Percentiles rank a stretch among this genome's conserved stretches.
phyloP scores from a whole-genome alignment of 2,797 vertebrate species.

The Rhinophrynus dorsalis region DNA sequence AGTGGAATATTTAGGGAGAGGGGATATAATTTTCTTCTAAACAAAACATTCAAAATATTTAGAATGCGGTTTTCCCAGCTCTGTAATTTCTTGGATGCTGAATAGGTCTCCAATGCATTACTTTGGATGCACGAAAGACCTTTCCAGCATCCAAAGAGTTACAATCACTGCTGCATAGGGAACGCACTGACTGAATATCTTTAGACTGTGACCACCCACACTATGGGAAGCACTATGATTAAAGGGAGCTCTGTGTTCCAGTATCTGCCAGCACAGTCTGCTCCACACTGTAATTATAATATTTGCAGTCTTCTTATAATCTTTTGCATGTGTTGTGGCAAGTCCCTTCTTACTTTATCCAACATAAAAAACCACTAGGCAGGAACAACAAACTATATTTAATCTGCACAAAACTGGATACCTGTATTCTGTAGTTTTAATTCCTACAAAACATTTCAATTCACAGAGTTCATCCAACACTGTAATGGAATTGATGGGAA shows the following conservation, averaged over 20 bases:
- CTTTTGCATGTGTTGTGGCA: slow-evolving; percentile 66
- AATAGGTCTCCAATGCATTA: too few relatives aligned
- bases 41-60: slow-evolving; percentile 48
- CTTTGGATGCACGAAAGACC: too few relatives aligned
- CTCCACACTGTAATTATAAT: slow-evolving; percentile 68
- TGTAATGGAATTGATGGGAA: slow-evolving; percentile 30
- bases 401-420: slow-evolving; percentile 54
- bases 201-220: slow-evolving; percentile 68
- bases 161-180: slow-evolving; percentile 48
- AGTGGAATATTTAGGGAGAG: neutral
- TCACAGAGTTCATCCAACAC: slow-evolving; percentile 29
- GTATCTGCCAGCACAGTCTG: slow-evolving; percentile 62
- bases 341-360: slow-evolving; percentile 55
- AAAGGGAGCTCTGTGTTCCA: slow-evolving; percentile 61
- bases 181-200: slow-evolving; percentile 54
- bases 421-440: slow-evolving; percentile 55
- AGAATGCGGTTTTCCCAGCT: slow-evolving; percentile 61
- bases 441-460: slow-evolving; percentile 46
- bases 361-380: slow-evolving; percentile 59
- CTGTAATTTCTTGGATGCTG: too few relatives aligned
- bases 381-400: slow-evolving; percentile 58
- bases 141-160: too few relatives aligned
- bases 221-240: slow-evolving; percentile 65
- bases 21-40: slow-evolving; percentile 40
- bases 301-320: slow-evolving; percentile 66